Base-by-base conservation (phyloP, 2,888 invertebrate species). In the Axea sp. region DNA sequence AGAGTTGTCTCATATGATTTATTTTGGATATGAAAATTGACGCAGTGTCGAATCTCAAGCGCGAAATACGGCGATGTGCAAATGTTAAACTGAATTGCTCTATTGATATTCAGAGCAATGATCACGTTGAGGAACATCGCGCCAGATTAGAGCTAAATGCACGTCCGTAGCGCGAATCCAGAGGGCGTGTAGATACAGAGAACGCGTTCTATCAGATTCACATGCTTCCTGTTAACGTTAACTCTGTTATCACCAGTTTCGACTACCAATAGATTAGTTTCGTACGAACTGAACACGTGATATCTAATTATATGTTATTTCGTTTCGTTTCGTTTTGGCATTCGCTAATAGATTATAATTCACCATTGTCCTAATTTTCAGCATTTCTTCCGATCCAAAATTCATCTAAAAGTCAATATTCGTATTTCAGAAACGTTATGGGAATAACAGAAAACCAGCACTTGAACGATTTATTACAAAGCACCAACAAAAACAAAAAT, bases 91-190 rank as follows among this genome's bases (percentile, higher is more conserved):
- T 31, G 35, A 57, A 19, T 47, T 11, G 49, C 28, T 65, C 33
- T 24, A 57, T 69, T 67, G 75, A 68, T 68, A 60, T 60, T 55
- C 45, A 24, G 35, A 22, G 30, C 51, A 39, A 59, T 72, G 37
- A 55, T 62, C 60, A 57, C 57, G 35, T 53, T 41, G 73, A 51
- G 49, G 39, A 65, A 49, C 62, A 51, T 57, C 62, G 60, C 49
- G 11, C 67, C 55, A 73, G 67, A 67, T 73, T 73, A 73, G 47
- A 67, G 47, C 62, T 37, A 55, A 65, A 71, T 57, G 41, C 35
- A 8, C 43, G 22, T 37, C 43, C 30, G 35, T 41, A 45, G 62
- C 33, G 8, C 28, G 47, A 31, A 69, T 57, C 30, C 51, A 57
- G 19, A 15, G 24, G 53, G 6, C 35, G 35, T 26, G 47, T 49